A percentile compares a stretch with the other conserved stretches of the same genome.
phyloP scores from a whole-genome alignment of 2,113 vertebrate genomes.

The Podiceps cristatus region DNA sequence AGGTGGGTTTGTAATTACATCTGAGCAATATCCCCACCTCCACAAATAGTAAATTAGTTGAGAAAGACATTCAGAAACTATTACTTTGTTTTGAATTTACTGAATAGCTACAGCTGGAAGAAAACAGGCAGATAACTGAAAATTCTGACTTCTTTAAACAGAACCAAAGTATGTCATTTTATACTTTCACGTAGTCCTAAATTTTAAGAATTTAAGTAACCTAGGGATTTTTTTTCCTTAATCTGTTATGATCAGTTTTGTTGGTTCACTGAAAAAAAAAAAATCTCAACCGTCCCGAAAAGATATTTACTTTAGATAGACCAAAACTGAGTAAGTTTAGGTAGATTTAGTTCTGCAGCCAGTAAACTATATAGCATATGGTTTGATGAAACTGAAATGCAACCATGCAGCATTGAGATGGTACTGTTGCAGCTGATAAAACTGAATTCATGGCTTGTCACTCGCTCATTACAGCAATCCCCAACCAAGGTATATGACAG shows the following conservation, averaged over 20 bases:
- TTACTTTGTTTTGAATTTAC: background rate
- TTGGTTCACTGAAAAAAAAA: background rate
- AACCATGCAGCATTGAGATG: background rate
- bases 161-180: background rate
- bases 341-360: background rate
- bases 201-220: background rate
- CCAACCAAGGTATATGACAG: background rate
- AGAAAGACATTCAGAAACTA: background rate
- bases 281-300: background rate
- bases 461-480: background rate
- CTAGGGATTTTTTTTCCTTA: background rate
- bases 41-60: background rate
- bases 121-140: background rate
- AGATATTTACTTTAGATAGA: background rate
- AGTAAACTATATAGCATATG: background rate
- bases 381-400: background rate
- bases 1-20: background rate
- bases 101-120: background rate
- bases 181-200: background rate
- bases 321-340: background rate
- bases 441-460: background rate
- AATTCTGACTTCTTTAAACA: background rate
- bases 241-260: background rate
- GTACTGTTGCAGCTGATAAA: background rate
- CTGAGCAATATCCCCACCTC: background rate